Conservation (phyloP, 2,888 invertebrate genomes). For the Eupithecia exiguata region DNA sequence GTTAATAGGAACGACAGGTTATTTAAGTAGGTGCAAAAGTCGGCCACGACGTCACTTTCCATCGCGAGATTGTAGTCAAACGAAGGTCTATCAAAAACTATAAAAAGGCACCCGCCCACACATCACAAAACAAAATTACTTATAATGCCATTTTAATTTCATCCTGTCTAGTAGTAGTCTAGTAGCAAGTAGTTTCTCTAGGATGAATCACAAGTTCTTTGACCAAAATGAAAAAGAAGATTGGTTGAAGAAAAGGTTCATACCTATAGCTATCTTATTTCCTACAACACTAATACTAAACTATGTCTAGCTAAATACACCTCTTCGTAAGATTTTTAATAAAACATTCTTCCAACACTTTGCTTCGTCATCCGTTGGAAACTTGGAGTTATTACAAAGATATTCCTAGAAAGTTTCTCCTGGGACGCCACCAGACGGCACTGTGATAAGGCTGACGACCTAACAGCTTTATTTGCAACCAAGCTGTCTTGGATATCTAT, state of each 20-base stretch:
- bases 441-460: neutral
- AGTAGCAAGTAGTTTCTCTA: too few species aligned
- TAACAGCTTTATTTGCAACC: neutral
- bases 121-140: too few species aligned
- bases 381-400: slow-evolving; percentile 40
- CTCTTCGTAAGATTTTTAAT: slow-evolving; percentile 29
- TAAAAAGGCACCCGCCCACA: too few species aligned
- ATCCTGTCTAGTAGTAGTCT: too few species aligned
- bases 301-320: neutral
- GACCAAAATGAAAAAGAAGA: neutral
- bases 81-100: too few species aligned
- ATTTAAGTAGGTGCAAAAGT: too few species aligned
- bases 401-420: slow-evolving; percentile 37
- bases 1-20: too few species aligned
- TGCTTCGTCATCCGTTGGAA: slow-evolving; percentile 34
- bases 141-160: too few species aligned
- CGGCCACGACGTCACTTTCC: too few species aligned
- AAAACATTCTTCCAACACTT: slow-evolving; percentile 34
- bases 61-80: too few species aligned
- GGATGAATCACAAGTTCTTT: neutral
- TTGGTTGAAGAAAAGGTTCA: neutral
- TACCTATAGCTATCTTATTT: neutral
- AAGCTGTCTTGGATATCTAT: neutral
- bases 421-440: slow-evolving; percentile 1
- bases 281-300: too few species aligned